Percentiles rank a stretch among this genome's conserved stretches.
Evolutionary conservation across 2,113 vertebrate species (phyloP).

Genomic region (Gopherus flavomarginatus): DNA sequence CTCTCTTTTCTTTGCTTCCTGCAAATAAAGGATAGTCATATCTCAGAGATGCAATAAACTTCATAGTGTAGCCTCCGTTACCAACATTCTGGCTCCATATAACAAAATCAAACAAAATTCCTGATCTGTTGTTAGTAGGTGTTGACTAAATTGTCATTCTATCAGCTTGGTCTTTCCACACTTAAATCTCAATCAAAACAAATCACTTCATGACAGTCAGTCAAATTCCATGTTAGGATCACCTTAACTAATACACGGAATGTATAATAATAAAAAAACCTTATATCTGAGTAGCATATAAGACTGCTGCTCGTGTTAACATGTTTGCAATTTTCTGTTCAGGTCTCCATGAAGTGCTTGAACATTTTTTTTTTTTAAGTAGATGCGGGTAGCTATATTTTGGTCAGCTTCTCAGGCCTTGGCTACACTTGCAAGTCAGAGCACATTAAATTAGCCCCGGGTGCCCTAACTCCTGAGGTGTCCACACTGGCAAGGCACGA

Average conservation of each 20-base stretch:
- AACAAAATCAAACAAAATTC: background rate
- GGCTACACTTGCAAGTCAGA: no score
- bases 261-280: background rate
- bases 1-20: background rate
- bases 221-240: background rate
- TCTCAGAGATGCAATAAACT: background rate
- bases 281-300: background rate
- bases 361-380: background rate
- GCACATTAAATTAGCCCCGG: no score
- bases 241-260: background rate
- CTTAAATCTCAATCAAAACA: background rate
- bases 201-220: background rate
- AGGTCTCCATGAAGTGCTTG: background rate
- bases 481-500: no score
- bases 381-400: background rate
- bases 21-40: background rate
- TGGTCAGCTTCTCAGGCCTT: background rate
- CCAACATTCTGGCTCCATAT: background rate
- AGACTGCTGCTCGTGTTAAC: background rate
- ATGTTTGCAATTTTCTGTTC: background rate
- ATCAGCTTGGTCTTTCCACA: background rate
- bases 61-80: background rate
- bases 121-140: rapidly evolving
- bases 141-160: background rate
- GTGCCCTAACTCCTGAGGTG: no score